phyloP scores from a whole-genome alignment of 1,140 invertebrate genomes.

The Babylonia areolata region DNA sequence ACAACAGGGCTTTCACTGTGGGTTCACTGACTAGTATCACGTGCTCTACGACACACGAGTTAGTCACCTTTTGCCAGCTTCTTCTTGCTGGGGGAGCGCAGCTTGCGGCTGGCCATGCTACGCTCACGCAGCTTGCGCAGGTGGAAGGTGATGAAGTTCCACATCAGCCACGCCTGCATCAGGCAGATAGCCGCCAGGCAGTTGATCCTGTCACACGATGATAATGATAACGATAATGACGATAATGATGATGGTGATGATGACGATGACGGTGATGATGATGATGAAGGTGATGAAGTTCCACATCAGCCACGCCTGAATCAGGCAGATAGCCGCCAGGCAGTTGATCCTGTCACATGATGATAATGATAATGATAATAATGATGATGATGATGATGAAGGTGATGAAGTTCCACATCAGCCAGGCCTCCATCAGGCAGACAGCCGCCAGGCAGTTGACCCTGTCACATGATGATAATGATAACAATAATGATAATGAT shows the following conservation, averaged over 20 bases:
- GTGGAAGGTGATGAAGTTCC: slow-evolving; percentile 91
- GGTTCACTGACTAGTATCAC: background rate
- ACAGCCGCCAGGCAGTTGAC: slow-evolving; percentile 83
- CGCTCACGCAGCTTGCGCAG: slow-evolving; percentile 85
- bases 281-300: slow-evolving; percentile 92
- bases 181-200: slow-evolving; percentile 83
- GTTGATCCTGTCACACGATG: slow-evolving; percentile 79
- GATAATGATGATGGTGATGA: too few species aligned
- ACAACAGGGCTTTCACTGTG: background rate
- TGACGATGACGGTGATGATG: too few species aligned
- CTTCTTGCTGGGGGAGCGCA: slow-evolving; percentile 78
- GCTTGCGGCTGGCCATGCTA: slow-evolving; percentile 71
- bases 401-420: slow-evolving; percentile 93
- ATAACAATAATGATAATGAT: too few species aligned
- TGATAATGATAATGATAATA: too few species aligned
- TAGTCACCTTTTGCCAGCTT: slow-evolving; percentile 80
- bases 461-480: slow-evolving; percentile 77
- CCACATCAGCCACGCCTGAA: slow-evolving; percentile 93
- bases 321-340: slow-evolving; percentile 82
- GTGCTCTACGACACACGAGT: background rate
- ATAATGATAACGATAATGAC: too few species aligned
- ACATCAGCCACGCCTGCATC: slow-evolving; percentile 92
- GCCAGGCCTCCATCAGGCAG: slow-evolving; percentile 87
- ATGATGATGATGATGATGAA: too few species aligned
- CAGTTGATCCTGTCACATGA: slow-evolving; percentile 80